Conservation (phyloP, 1,140 invertebrate genomes). For the Trachelipus rathkii region DNA sequence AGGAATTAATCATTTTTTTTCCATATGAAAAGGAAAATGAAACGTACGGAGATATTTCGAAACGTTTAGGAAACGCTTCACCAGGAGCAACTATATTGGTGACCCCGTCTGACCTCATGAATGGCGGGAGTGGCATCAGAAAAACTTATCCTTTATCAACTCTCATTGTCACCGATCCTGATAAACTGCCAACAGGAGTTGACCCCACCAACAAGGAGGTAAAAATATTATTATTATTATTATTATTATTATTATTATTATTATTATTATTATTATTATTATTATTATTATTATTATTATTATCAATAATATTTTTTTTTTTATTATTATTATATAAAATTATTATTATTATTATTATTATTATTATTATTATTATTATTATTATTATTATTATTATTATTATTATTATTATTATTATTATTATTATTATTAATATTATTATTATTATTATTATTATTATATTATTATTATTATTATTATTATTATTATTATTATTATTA, state of each 20-base stretch:
- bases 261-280: conserved; percentile 3
- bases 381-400: not conserved
- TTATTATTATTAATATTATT: conserved; percentile 8
- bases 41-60: conserved; percentile 52
- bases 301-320: not conserved
- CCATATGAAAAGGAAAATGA: conserved; percentile 57
- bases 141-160: conserved; percentile 64
- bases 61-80: conserved; percentile 51
- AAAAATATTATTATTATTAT: not conserved
- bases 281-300: not conserved
- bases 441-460: not conserved
- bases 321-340: not conserved
- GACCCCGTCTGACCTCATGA: conserved; percentile 52
- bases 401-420: not conserved
- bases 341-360: too few species aligned
- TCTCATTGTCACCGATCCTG: conserved; percentile 64
- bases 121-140: conserved; percentile 21
- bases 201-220: conserved; percentile 77
- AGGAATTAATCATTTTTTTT: too few species aligned
- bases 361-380: not conserved
- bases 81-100: conserved; percentile 48
- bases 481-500: conserved; percentile 13
- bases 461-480: not conserved
- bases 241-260: not conserved
- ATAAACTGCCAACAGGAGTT: conserved; percentile 73